These are phyloP conservation scores for Dendrocopos noguchii DNA, from an alignment of 2,113 vertebrate species.

Conservation along the genomic window DNA sequence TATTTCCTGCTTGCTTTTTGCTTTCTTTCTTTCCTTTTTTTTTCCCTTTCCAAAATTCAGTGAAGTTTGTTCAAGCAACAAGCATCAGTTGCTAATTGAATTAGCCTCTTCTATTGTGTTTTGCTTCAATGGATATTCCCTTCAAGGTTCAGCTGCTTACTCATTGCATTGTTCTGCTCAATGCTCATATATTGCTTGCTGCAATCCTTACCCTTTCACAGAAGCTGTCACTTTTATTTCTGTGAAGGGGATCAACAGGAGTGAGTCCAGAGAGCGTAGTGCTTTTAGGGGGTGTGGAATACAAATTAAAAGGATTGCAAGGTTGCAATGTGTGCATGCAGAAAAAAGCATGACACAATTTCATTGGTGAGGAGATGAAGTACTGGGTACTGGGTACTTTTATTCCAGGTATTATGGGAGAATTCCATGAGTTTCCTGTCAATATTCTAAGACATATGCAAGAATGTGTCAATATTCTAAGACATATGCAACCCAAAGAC, in stretches of 20 bases:
- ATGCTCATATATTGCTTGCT: background rate
- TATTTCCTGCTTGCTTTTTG: constrained; percentile 10
- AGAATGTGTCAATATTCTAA: background rate
- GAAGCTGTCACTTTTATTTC: constrained; percentile 67
- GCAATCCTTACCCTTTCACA: constrained; percentile 42
- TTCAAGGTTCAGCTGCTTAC: constrained; percentile 63
- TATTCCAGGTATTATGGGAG: background rate
- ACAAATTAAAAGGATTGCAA: constrained; percentile 35
- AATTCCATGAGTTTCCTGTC: background rate
- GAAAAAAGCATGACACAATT: background rate
- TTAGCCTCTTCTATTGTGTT: constrained; percentile 66
- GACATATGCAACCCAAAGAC: background rate
- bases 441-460: background rate
- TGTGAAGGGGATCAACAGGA: constrained; percentile 60
- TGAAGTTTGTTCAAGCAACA: constrained; percentile 66
- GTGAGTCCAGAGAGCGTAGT: constrained; percentile 15
- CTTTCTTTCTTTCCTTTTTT: background rate
- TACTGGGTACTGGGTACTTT: background rate
- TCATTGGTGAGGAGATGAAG: background rate
- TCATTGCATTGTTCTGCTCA: constrained; percentile 57
- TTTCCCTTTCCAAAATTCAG: background rate
- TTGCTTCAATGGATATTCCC: constrained; percentile 68
- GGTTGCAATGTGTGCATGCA: background rate
- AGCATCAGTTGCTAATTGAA: constrained; percentile 74
- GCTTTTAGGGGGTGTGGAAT: background rate